Percentiles rank a stretch among this genome's conserved stretches.
phyloP scores from a whole-genome alignment of 2,797 vertebrate genomes.

The Falco columbarius region DNA sequence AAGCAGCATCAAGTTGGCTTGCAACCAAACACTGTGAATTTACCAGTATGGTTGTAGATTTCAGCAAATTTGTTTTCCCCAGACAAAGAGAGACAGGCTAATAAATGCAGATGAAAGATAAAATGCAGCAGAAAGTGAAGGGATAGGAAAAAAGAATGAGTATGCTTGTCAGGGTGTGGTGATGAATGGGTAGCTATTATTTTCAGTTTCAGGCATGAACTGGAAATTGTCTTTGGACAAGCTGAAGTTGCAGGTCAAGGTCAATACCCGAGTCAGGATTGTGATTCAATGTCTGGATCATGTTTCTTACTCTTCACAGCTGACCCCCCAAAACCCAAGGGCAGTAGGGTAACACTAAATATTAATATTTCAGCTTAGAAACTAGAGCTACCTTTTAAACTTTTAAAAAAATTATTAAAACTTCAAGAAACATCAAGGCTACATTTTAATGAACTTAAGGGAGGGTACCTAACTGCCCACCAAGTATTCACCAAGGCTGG shows the following conservation, averaged over 20 bases:
- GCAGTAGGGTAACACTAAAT: neutral
- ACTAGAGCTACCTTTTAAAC: neutral
- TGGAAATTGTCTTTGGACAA: neutral
- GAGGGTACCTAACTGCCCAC: neutral
- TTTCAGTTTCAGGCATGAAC: neutral
- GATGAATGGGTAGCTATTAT: conserved; percentile 46
- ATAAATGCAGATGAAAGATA: conserved; percentile 65
- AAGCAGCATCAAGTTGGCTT: neutral
- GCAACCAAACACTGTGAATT: conserved; percentile 26
- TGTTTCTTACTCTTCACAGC: neutral
- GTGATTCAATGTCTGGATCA: neutral
- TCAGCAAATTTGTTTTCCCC: conserved; percentile 53
- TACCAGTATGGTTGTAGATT: conserved; percentile 22
- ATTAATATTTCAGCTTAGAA: neutral
- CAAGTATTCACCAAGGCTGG: neutral
- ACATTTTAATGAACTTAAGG: neutral
- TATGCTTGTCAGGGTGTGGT: conserved; percentile 16
- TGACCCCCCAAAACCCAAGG: neutral
- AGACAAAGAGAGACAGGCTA: conserved; percentile 45
- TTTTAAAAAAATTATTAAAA: neutral
- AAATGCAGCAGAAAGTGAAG: conserved; percentile 51
- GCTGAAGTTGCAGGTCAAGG: conserved; percentile 38
- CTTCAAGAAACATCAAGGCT: neutral
- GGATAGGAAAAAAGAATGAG: conserved; percentile 11
- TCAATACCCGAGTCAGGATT: neutral